Conservation (phyloP, 1,140 invertebrate genomes). For the Episyrphus balteatus region DNA sequence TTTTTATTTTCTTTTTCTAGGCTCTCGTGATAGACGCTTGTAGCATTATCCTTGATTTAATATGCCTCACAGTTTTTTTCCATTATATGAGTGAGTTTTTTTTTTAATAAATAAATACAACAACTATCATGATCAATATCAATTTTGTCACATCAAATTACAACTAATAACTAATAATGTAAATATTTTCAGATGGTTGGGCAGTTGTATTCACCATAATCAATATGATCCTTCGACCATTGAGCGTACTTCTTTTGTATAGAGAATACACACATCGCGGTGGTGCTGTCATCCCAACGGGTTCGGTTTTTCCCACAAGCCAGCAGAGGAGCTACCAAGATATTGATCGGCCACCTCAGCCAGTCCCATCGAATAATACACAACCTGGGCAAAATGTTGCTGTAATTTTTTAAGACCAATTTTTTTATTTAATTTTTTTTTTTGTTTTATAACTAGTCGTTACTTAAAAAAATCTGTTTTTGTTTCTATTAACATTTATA, state of each 20-base stretch:
- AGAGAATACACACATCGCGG: constrained; percentile 31
- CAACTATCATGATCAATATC: no score
- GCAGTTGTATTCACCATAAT: constrained; percentile 28
- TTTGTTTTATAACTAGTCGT: no score
- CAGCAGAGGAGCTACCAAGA: constrained; percentile 35
- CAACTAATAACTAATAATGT: background rate
- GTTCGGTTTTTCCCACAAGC: constrained; percentile 28
- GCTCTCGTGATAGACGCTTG: constrained; percentile 31
- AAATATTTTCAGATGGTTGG: constrained; percentile 23
- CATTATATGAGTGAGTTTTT: constrained; percentile 28
- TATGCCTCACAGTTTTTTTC: constrained; percentile 28
- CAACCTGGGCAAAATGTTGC: constrained; percentile 32
- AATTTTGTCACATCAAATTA: no score
- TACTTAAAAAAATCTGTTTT: no score
- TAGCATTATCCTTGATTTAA: constrained; percentile 34
- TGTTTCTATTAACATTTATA: background rate
- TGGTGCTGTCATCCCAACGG: constrained; percentile 20
- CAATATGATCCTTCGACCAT: constrained; percentile 25
- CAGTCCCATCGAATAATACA: constrained; percentile 24
- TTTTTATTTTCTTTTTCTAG: constrained; percentile 17
- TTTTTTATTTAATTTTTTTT: no score
- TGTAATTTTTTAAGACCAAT: constrained; percentile 23
- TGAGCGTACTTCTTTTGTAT: constrained; percentile 29
- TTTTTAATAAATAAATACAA: background rate
- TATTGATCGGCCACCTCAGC: constrained; percentile 31